phyloP scores from a whole-genome alignment of 1,140 invertebrate genomes.

The Diprion similis region DNA sequence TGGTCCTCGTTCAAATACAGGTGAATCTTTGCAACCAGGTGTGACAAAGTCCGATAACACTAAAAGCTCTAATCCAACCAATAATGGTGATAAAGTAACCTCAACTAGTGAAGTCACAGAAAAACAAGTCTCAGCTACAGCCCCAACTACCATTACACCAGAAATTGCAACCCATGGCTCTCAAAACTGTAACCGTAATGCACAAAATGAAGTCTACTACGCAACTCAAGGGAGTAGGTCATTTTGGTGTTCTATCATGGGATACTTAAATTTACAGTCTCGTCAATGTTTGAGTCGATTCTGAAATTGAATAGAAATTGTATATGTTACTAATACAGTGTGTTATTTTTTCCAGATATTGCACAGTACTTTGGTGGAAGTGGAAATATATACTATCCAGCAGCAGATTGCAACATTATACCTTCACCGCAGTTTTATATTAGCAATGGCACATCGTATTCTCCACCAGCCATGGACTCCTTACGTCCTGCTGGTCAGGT shows the following conservation, averaged over 20 bases:
- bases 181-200: neutral
- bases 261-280: neutral
- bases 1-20: conserved; percentile 9
- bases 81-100: neutral
- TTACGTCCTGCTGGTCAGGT: neutral
- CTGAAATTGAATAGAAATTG: no score
- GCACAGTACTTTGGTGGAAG: neutral
- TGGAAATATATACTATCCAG: neutral
- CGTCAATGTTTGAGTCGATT: no score
- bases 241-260: neutral
- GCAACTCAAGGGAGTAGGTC: neutral
- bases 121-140: neutral
- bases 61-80: neutral
- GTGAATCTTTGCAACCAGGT: neutral
- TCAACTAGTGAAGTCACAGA: neutral
- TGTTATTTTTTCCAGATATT: neutral
- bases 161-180: neutral
- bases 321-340: neutral
- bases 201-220: conserved; percentile 4
- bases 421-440: neutral
- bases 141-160: neutral
- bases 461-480: neutral
- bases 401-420: neutral
- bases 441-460: conserved; percentile 2
- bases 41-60: neutral